Conservation (phyloP, 2,797 vertebrate species). For the Notoglanidium macrostoma region DNA sequence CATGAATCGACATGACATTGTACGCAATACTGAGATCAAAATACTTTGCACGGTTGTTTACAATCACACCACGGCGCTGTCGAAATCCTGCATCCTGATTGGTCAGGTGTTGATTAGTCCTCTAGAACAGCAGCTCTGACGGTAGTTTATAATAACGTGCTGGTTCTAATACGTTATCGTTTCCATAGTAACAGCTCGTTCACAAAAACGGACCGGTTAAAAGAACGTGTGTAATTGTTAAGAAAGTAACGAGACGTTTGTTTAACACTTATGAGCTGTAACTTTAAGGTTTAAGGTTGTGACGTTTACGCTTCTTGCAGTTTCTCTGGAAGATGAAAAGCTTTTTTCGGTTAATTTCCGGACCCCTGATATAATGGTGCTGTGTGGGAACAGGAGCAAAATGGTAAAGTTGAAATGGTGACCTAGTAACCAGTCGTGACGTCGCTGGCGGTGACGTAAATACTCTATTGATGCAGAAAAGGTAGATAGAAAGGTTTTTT, state of each 20-base stretch:
- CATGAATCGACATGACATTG: background rate
- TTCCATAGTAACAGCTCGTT: background rate
- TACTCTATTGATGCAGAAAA: no score
- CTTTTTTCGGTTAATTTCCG: no score
- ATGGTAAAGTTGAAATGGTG: no score
- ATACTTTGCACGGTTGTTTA: background rate
- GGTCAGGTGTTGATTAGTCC: background rate
- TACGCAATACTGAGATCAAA: no score
- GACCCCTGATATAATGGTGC: no score
- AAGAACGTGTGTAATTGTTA: background rate
- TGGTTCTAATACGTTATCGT: background rate
- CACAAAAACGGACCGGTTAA: background rate
- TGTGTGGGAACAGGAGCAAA: no score
- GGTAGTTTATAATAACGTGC: background rate
- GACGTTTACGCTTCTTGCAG: no score
- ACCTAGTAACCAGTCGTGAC: no score
- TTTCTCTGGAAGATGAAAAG: no score
- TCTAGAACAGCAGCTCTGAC: background rate
- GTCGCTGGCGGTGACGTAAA: no score
- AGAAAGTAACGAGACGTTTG: background rate
- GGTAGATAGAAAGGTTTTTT: no score
- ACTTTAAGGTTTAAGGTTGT: no score
- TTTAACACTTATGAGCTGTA: background rate
- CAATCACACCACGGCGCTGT: background rate
- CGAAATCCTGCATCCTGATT: background rate